These are phyloP conservation scores for Agrypnus murinus DNA, from an alignment of 2,888 invertebrate species.

Conservation along the genomic window DNA sequence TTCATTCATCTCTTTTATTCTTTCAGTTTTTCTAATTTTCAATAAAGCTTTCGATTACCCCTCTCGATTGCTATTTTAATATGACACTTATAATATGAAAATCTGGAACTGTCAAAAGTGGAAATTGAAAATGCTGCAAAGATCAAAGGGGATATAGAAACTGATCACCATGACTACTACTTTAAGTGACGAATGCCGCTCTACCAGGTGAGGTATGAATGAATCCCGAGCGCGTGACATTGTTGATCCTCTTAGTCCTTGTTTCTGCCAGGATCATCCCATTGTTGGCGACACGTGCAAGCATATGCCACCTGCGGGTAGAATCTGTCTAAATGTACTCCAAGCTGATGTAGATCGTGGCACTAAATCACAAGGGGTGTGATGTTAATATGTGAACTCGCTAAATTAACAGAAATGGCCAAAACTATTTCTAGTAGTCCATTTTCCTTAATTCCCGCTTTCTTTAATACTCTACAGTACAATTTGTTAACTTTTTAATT, in stretches of 20 bases:
- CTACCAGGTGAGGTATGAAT: conserved; percentile 56
- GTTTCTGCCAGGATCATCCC: conserved; percentile 60
- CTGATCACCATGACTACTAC: conserved; percentile 57
- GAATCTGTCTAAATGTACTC: conserved; percentile 55
- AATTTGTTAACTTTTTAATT: too few species aligned
- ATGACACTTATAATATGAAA: too few species aligned
- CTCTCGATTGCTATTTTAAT: too few species aligned
- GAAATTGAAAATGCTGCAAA: conserved; percentile 31
- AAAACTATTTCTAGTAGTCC: not conserved
- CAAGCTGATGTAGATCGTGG: not conserved
- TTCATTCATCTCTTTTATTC: too few species aligned
- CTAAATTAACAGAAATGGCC: not conserved
- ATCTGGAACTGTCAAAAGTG: not conserved
- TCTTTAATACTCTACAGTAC: too few species aligned
- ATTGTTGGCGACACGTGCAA: conserved; percentile 62
- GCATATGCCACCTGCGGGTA: conserved; percentile 60
- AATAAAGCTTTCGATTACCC: too few species aligned
- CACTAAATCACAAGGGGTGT: not conserved
- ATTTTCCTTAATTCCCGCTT: not conserved
- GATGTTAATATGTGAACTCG: conserved; percentile 7
- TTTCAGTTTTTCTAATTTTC: too few species aligned
- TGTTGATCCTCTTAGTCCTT: conserved; percentile 61
- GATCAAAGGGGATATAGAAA: conserved; percentile 55
- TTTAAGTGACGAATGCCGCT: conserved; percentile 42
- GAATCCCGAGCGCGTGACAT: conserved; percentile 51